Conservation (phyloP, 2,113 vertebrate genomes). For the Laterallus jamaicensis region DNA sequence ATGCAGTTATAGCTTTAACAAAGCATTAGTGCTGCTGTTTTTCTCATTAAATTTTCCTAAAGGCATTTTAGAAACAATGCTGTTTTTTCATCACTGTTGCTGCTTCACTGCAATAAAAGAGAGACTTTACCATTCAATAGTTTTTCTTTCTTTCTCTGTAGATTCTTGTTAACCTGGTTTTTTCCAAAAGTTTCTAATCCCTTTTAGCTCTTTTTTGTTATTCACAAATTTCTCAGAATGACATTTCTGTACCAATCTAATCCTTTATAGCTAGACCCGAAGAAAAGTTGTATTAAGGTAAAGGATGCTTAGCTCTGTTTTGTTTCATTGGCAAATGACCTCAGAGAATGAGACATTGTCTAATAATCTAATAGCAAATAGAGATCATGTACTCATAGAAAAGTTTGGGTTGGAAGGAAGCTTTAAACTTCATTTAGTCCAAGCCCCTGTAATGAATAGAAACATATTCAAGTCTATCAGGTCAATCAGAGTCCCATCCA, state of each 20-base stretch:
- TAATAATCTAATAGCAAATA: not conserved
- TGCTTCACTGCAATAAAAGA: not conserved
- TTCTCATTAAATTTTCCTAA: not conserved
- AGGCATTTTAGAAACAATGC: not conserved
- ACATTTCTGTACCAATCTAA: not conserved
- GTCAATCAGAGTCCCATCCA: not conserved
- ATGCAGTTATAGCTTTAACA: not conserved
- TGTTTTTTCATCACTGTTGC: not conserved
- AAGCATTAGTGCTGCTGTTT: not conserved
- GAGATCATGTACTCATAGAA: not conserved
- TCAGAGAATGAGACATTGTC: not conserved
- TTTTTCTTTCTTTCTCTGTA: not conserved
- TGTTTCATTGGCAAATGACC: not conserved
- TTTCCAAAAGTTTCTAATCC: not conserved
- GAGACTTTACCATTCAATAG: not conserved
- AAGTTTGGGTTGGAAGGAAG: not conserved
- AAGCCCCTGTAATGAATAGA: rapidly evolving
- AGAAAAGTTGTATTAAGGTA: not conserved
- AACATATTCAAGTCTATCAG: not conserved
- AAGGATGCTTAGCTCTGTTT: not conserved
- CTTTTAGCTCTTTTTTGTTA: not conserved
- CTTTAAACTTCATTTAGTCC: not conserved
- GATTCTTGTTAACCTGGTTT: not conserved
- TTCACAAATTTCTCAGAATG: not conserved
- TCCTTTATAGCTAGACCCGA: not conserved